Evolutionary conservation across 1,140 invertebrate genomes (phyloP), one percentile per base, ranked within the genome.

Genomic region (Hesperophylax magnus): DNA sequence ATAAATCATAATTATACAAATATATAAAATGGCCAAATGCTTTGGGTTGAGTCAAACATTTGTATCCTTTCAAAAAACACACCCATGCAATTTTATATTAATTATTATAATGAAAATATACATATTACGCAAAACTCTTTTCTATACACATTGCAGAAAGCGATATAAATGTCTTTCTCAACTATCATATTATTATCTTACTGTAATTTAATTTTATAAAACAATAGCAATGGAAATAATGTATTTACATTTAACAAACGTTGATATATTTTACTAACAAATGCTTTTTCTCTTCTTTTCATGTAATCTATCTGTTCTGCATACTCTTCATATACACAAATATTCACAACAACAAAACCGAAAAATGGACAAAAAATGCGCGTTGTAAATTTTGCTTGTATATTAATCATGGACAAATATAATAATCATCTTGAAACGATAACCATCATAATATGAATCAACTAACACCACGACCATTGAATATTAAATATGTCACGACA

Each of bases 281-380:
- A 87, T 87, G 87, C 88, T 89, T 91, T 85, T 86, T 90, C 88
- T 91, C 86, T 92, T 92, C 90, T 90, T 91, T 91, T 90, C 88
- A 91, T 91, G 88, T 90, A 88, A 79, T 90, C 87, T 89, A 31
- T 77, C 60, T 84, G 77, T 84, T 82, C 83, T 82, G 81, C 81
- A 82, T 78, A 80, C 67, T 78, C 83, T 84, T 84, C 83, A 84
- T 47, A 14, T 47, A 47, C 39, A 47, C 39, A 47, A 47, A 11
- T 47, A 47, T 47, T 47, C 39, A 47, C 39, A 47, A 47, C 39
- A 47, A 78, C 78, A 82, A 76, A 22, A 56, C 47, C 24, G 27
- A 81, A 60, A 60, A 56, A 58, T 56, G 52, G 39, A 69, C 9
- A 47, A 69, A 69, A 79, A 71, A 76, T 82, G 72, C 78, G 77